A percentile compares a stretch with the other conserved stretches of the same genome.
These are phyloP conservation scores for Ameiurus melas DNA, from an alignment of 2,113 vertebrate species.

Conservation along the genomic window DNA sequence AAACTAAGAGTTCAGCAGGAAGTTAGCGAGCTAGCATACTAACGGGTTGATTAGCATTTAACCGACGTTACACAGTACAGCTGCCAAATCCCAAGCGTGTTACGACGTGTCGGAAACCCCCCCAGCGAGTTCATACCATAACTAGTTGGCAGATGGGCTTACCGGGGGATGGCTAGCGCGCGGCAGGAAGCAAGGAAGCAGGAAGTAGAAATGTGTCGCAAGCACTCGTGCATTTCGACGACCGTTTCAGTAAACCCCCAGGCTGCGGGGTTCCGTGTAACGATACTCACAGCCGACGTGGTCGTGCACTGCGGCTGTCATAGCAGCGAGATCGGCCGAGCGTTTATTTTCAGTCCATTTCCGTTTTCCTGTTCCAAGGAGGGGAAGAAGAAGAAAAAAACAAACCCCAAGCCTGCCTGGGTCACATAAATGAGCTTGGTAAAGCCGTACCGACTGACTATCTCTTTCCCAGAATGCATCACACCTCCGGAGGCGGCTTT, in stretches of 20 bases:
- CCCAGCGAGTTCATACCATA: background rate
- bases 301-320: conserved; percentile 37
- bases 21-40: conserved; percentile 19
- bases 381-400: conserved; percentile 39
- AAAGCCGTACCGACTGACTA: conserved; percentile 32
- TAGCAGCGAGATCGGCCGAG: conserved; percentile 40
- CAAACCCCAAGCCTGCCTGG: no score
- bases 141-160: conserved; percentile 22
- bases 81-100: background rate
- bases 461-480: conserved; percentile 71
- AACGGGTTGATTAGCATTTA: background rate
- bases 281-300: conserved; percentile 38
- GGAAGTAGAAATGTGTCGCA: conserved; percentile 25
- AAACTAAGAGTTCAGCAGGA: background rate
- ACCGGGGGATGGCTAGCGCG: conserved; percentile 1
- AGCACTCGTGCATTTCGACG: background rate
- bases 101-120: background rate
- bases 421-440: background rate
- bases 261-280: background rate
- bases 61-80: background rate
- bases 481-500: conserved; percentile 56
- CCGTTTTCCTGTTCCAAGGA: conserved; percentile 36
- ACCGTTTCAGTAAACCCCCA: background rate
- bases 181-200: conserved; percentile 7
- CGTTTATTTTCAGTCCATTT: conserved; percentile 55